A percentile compares a stretch with the other conserved stretches of the same genome.
Evolutionary conservation across 1,140 invertebrate species (phyloP).

Genomic region (Brachionus rotundiformis): DNA sequence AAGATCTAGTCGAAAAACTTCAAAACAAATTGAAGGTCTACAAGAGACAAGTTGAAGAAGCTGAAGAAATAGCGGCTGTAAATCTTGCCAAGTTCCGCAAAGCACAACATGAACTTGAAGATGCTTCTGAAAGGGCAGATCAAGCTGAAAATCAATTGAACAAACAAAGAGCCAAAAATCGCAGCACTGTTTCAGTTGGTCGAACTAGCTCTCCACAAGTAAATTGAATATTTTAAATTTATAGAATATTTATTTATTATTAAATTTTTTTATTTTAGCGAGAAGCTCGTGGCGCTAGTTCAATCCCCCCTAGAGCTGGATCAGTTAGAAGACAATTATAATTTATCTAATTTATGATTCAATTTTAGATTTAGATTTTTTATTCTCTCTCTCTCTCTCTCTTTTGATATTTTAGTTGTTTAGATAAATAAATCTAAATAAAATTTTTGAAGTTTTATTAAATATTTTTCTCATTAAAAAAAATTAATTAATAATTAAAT

Average conservation of each 20-base stretch:
- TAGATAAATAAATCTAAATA: conserved; percentile 10
- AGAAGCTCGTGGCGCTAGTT: conserved; percentile 25
- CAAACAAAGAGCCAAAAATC: conserved; percentile 93
- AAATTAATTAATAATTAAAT: neutral
- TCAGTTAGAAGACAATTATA: conserved; percentile 48
- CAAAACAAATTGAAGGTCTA: conserved; percentile 99
- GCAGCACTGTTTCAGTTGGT: conserved; percentile 70
- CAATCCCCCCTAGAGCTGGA: conserved; percentile 18
- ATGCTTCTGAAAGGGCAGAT: conserved; percentile 96
- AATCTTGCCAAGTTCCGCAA: conserved; percentile 99
- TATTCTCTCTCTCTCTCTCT: neutral
- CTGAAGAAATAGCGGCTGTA: conserved; percentile 94
- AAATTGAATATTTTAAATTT: neutral
- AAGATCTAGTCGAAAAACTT: conserved; percentile 95
- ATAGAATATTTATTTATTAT: neutral
- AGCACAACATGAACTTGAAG: conserved; percentile 70
- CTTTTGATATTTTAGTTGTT: neutral
- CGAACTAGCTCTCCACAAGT: conserved; percentile 22
- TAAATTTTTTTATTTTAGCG: conserved; percentile 12
- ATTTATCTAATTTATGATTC: neutral
- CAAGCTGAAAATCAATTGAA: conserved; percentile 93
- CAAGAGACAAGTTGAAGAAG: conserved; percentile 98
- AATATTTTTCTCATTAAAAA: neutral
- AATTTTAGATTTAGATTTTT: conserved; percentile 36
- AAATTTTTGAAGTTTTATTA: neutral